Evolutionary conservation across 2,888 invertebrate species (phyloP).

Genomic region (Ormyrus labotus): DNA sequence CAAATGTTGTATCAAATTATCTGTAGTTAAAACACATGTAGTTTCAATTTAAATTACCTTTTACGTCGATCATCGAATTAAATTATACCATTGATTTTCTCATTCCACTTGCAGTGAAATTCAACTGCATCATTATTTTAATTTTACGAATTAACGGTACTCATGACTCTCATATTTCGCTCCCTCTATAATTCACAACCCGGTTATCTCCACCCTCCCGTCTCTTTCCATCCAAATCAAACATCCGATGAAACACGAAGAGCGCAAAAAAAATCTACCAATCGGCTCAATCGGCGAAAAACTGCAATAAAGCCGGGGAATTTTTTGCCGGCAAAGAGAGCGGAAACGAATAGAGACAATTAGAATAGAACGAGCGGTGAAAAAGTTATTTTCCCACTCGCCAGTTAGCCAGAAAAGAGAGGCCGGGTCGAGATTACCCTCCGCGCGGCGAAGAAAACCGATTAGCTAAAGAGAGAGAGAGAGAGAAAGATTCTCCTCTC

Average conservation of each 20-base stretch:
- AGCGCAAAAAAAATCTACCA: not conserved
- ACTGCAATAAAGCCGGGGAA: not conserved
- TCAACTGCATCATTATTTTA: too few relatives aligned
- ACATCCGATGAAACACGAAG: not conserved
- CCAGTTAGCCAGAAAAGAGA: not conserved
- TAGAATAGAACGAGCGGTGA: not conserved
- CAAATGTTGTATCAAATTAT: too few relatives aligned
- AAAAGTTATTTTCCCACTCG: constrained; percentile 49
- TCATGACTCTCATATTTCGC: too few relatives aligned
- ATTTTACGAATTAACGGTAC: too few relatives aligned
- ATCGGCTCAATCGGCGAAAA: not conserved
- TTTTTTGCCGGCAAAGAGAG: not conserved
- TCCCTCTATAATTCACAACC: too few relatives aligned
- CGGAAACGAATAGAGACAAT: too few relatives aligned
- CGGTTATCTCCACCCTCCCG: not conserved
- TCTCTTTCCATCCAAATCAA: not conserved
- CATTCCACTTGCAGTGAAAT: too few relatives aligned
- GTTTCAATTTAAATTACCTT: too few relatives aligned
- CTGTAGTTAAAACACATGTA: too few relatives aligned
- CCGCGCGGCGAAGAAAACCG: constrained; percentile 55
- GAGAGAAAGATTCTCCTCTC: not conserved
- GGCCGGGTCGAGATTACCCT: constrained; percentile 12
- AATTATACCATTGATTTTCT: too few relatives aligned
- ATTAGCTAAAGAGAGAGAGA: constrained; percentile 51
- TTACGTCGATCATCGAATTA: too few relatives aligned